Base-by-base conservation (phyloP, 2,113 vertebrate species). In the Cephalopholis sonnerati region DNA sequence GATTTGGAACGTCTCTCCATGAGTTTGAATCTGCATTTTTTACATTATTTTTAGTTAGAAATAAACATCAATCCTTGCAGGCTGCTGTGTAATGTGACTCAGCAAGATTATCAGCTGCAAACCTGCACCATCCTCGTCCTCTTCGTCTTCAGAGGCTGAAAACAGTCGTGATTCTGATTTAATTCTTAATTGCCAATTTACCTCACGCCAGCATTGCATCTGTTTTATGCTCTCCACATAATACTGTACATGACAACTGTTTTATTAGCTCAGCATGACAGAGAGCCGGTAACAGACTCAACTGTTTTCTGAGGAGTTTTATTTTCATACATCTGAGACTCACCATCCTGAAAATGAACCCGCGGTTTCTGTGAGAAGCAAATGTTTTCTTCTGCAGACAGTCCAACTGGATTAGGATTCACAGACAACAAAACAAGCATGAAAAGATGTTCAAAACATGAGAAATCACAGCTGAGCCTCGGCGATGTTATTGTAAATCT, bases 161-260 rank as follows among this genome's bases (percentile, higher is more conserved):
- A 87, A 85, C 81, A 58, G 71, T 51, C 15, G 51, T 12, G 55
- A 77, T 59, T 63, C 36, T 25, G 74, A 77, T 77, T 87, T 75
- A n/a, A 85, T 84, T 68, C 77, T 62, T 85, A 81, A 91, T 88
- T 84, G 84, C 62, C 83, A 79, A 89, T 91, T 88, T 88, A 63
- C 76, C 63, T 87, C 89, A 87, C 3, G 67, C 79, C n/a, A 78
- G 86, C 86, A 74, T 24, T 79, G 79, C 85, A 83, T 87, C 84
- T 87, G 84, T 84, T 83, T 82, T 62, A 69, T 65, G 65, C 41
- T 58, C 66, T 22, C 68, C 7, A 27, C 7, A 5, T 58, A 75
- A 69, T 64, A 5, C 64, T 61, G 57, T 65, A 73, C 36, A 63
- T 32, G 67, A 27, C 46, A n/a, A 58, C 61, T 20, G 79, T 51